Evolutionary conservation across 2,797 vertebrate genomes (phyloP).

Genomic region (Schizopygopsis malacanthus): DNA sequence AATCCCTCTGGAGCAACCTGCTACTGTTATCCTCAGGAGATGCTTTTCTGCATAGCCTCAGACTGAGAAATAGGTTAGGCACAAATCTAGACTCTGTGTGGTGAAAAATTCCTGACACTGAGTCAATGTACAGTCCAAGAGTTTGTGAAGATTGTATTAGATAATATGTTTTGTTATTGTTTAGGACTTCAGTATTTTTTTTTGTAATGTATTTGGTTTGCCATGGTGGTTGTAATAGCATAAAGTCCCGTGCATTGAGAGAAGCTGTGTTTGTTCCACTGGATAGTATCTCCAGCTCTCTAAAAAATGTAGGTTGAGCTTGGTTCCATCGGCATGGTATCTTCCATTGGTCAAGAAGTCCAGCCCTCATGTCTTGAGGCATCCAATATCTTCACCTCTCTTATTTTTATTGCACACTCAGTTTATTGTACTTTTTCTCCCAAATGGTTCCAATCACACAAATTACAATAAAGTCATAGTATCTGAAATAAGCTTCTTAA

Average conservation of each 20-base stretch:
- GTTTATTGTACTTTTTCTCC: slow-evolving; percentile 50
- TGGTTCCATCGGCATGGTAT: not conserved
- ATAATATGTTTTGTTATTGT: not conserved
- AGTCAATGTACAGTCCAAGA: not conserved
- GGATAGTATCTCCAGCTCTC: not conserved
- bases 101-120: not conserved
- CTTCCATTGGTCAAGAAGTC: not conserved
- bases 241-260: not conserved
- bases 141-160: not conserved
- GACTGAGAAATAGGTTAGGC: not conserved
- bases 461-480: slow-evolving; percentile 79
- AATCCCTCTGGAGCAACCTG: slow-evolving; percentile 1
- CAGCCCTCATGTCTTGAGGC: not conserved
- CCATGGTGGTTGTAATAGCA: not conserved
- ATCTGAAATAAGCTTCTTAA: slow-evolving; percentile 81
- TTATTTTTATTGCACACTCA: slow-evolving; percentile 73
- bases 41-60: not conserved
- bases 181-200: too few relatives aligned
- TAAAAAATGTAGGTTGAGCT: slow-evolving; percentile 44
- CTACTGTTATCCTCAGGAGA: not conserved
- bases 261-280: not conserved
- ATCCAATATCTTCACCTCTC: slow-evolving; percentile 71
- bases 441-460: slow-evolving; percentile 73
- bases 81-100: not conserved
- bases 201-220: not conserved